These are phyloP conservation scores for Silurus lanzhouensis DNA, from an alignment of 2,797 vertebrate species.

Conservation along the genomic window DNA sequence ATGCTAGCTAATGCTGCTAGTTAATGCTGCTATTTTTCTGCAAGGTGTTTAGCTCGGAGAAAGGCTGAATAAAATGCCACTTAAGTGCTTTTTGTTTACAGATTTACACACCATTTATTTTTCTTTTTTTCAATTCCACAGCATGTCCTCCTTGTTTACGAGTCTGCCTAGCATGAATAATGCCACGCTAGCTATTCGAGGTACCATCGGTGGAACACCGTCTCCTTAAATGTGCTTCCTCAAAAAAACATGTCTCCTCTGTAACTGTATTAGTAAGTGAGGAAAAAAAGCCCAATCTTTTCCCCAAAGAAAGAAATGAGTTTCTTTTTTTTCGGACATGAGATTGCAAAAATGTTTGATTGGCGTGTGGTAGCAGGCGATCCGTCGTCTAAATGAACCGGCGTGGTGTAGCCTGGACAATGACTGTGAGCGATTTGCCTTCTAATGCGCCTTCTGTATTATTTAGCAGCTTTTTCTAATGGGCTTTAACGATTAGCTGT, in stretches of 20 bases:
- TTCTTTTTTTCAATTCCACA: neutral
- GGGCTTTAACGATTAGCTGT: conserved; percentile 57
- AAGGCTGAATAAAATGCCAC: conserved; percentile 27
- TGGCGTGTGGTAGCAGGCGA: conserved; percentile 29
- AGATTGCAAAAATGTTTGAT: neutral
- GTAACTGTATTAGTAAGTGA: neutral
- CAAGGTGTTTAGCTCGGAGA: neutral
- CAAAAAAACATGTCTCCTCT: neutral
- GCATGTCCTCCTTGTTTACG: neutral
- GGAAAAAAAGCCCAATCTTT: too few relatives aligned
- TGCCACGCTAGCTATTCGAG: neutral
- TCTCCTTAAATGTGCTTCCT: too few relatives aligned
- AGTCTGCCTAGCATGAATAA: neutral
- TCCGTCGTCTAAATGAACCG: conserved; percentile 33
- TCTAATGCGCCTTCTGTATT: conserved; percentile 54
- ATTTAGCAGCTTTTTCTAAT: conserved; percentile 57
- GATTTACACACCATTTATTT: neutral
- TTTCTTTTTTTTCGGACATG: neutral
- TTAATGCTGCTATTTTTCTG: too few relatives aligned
- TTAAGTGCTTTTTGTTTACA: conserved; percentile 12
- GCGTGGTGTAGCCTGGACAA: conserved; percentile 33
- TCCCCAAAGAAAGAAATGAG: too few relatives aligned
- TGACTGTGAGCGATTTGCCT: conserved; percentile 44
- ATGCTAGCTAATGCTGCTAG: too few relatives aligned
- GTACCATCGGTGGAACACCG: too few relatives aligned